phyloP scores from a whole-genome alignment of 2,888 invertebrate genomes.

The Apodemia hepburni region DNA sequence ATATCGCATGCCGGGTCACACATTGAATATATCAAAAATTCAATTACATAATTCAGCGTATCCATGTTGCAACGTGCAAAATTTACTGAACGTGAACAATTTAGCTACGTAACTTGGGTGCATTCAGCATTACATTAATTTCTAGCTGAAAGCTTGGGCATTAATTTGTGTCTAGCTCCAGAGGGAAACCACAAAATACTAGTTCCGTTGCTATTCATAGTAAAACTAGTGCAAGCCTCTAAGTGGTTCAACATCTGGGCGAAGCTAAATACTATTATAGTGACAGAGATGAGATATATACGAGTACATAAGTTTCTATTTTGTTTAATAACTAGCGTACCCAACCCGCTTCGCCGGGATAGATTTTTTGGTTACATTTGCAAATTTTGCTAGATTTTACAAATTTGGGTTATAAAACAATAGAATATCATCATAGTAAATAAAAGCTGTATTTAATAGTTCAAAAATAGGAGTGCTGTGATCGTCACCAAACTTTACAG shows the following conservation, averaged over 20 bases:
- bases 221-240: conserved; percentile 73
- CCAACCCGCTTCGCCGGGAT: too few species aligned
- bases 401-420: too few species aligned
- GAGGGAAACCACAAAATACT: conserved; percentile 75
- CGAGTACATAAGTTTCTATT: too few species aligned
- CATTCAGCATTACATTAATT: conserved; percentile 68
- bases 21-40: conserved; percentile 51
- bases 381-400: too few species aligned
- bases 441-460: too few species aligned
- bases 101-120: conserved; percentile 71
- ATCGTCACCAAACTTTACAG: too few species aligned
- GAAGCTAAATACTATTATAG: conserved; percentile 63
- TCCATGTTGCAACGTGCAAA: conserved; percentile 45
- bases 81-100: conserved; percentile 70
- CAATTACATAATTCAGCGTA: conserved; percentile 58
- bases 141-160: conserved; percentile 73
- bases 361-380: too few species aligned
- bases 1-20: conserved; percentile 29
- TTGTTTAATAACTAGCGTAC: too few species aligned
- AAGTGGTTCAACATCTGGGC: conserved; percentile 75
- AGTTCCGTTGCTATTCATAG: conserved; percentile 78
- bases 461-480: too few species aligned
- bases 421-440: too few species aligned
- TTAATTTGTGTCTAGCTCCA: conserved; percentile 74
- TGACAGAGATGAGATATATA: conserved; percentile 46